Evolutionary conservation across 1,140 invertebrate species (phyloP), one percentile per base, ranked within the genome.

Genomic region (Bombus waltoni): DNA sequence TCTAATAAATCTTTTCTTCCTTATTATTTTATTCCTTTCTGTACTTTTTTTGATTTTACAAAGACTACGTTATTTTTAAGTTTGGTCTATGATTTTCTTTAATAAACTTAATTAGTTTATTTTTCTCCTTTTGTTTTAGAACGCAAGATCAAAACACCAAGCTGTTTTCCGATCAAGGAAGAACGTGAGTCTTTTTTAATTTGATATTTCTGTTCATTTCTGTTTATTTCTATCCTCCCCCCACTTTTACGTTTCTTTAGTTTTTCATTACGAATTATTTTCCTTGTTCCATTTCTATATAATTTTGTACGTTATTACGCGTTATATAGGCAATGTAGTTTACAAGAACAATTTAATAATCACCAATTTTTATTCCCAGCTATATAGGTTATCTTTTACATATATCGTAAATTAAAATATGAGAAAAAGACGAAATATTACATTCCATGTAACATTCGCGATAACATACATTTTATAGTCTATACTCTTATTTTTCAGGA

Each of bases 61-160:
- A 44, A 77, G 65, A 57, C 15, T 35, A 74, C n/a, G 66, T 84
- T 82, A 42, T 38, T 71, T 88, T 88, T 87, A 72, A 81, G n/a
- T 88, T 88, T 70, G 75, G 81, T 72, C 65, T 68, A 68, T 75
- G 71, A 73, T 80, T 88, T 88, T 79, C 40, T 83, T 90, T 86
- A 57, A 83, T 38, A 70, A 72, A 83, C 65, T 81, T 81, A 86
- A 92, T 92, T 91, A 85, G 76, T 93, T 88, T 77, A 86, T 83
- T 91, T 83, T 89, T 92, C 92, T 91, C 87, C 87, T 92, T 93
- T 92, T 94, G 93, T 94, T 94, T 92, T 94, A 94, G 93, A 93
- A 92, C 89, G 91, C 82, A 89, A 91, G 81, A 90, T 86, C 88
- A 77, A 93, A 88, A 91, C 87, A 75, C 90, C 90, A 87, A 93